Base-by-base conservation (phyloP, 2,888 invertebrate genomes). In the Agelastica alni region DNA sequence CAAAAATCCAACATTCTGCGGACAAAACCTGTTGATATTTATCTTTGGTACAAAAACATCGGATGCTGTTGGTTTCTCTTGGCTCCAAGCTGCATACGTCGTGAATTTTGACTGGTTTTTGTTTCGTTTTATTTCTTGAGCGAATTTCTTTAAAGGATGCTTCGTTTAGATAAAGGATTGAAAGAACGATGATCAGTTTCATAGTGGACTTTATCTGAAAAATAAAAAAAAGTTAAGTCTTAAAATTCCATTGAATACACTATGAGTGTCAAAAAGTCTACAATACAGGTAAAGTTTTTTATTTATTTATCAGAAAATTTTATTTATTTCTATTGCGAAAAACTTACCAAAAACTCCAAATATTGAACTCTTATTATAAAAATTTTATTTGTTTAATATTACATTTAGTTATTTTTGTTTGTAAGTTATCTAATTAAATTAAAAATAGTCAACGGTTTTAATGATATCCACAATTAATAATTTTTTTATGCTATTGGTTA, bases 1-100 rank as follows among this genome's bases (percentile, higher is more conserved):
- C 71, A 76, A 89, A 87, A 37, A 91, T 83, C 84, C 87, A 85
- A 73, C 92, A 93, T 75, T 88, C 88, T 39, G 87, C 88, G 65
- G 86, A 85, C 34, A 86, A 85, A 14, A 87, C 88, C 67, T 83
- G 78, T 53, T 79, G 68, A 26, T 61, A 78, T 51, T 80, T 78
- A 39, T 80, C 79, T 48, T 80, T 81, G 66, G 85, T 82, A 70
- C 89, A 89, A 71, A 85, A 83, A 75, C 89, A 89, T 66, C 83
- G 85, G 54, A 62, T 54, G 36, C 45, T 58, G 32, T 53, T 60
- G 9, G 48, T 42, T 9, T 60, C 59, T 6, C 51, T 51, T 9
- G 53, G 52, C 12, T 62, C 54, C 14, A 60, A 13, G 30, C 48
- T 41, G 44, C 61, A 62, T 22, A 62, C 44, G 16, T 60, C 51